Conservation (phyloP, 2,113 vertebrate species). For the Myrmophylax atrothorax region DNA sequence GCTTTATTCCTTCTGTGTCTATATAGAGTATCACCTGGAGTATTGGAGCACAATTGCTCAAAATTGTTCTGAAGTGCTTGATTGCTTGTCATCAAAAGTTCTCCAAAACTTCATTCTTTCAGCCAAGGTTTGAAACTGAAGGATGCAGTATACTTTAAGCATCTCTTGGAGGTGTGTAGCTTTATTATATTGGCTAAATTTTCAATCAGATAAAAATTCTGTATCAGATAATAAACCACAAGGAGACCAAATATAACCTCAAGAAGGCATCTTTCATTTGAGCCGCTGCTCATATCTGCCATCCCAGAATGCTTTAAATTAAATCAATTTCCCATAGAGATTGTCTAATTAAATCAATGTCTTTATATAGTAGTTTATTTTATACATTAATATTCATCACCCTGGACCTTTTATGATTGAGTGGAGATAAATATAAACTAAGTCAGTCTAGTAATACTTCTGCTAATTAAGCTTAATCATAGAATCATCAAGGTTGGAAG, state of each 20-base stretch:
- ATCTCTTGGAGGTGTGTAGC: not conserved
- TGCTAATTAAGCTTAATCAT: not conserved
- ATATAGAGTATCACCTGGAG: not conserved
- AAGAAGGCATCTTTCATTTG: not conserved
- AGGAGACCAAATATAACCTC: not conserved
- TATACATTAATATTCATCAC: not conserved
- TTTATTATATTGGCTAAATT: not conserved
- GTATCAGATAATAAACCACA: not conserved
- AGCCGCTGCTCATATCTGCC: not conserved
- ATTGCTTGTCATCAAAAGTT: not conserved
- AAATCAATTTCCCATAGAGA: not conserved
- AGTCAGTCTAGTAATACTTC: not conserved
- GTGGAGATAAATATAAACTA: not conserved
- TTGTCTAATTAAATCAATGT: not conserved
- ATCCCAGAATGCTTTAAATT: not conserved
- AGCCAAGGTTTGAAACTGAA: not conserved
- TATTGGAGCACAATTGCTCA: not conserved
- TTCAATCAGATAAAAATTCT: not conserved
- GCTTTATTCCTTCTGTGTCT: not conserved
- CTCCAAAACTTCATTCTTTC: not conserved
- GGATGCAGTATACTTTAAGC: not conserved
- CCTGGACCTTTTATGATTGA: not conserved
- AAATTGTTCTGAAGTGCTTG: not conserved
- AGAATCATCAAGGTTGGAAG: not conserved
- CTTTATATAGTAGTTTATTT: not conserved